Conservation (phyloP, 2,797 vertebrate genomes). For the Hafferia zeledoni region DNA sequence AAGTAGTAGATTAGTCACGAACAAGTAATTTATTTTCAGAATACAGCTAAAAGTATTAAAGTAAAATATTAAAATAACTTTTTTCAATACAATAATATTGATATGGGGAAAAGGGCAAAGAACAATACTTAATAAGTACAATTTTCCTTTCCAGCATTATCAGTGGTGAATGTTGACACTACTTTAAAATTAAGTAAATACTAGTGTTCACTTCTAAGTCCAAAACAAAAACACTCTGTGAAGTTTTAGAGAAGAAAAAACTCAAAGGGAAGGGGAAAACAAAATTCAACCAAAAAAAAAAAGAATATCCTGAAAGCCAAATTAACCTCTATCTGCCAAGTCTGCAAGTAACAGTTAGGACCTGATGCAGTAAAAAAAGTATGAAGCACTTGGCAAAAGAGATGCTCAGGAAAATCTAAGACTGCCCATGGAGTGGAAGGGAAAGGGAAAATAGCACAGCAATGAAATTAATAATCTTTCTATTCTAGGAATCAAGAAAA, state of each 20-base stretch:
- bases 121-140: neutral
- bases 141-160: neutral
- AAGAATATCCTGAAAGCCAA: neutral
- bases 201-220: neutral
- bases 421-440: neutral
- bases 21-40: neutral
- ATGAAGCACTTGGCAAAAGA: neutral
- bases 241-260: neutral
- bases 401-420: neutral
- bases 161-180: neutral
- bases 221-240: neutral
- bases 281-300: neutral
- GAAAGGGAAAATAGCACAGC: neutral
- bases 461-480: neutral
- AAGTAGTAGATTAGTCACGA: neutral
- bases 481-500: neutral
- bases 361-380: neutral
- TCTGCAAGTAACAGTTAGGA: neutral
- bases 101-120: neutral
- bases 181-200: neutral
- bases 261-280: neutral
- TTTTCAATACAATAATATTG: neutral
- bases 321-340: neutral
- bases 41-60: neutral
- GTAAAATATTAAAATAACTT: neutral